A percentile compares a stretch with the other conserved stretches of the same genome.
Conservation (phyloP, 2,113 vertebrate species). For the Xenus cinereus region DNA sequence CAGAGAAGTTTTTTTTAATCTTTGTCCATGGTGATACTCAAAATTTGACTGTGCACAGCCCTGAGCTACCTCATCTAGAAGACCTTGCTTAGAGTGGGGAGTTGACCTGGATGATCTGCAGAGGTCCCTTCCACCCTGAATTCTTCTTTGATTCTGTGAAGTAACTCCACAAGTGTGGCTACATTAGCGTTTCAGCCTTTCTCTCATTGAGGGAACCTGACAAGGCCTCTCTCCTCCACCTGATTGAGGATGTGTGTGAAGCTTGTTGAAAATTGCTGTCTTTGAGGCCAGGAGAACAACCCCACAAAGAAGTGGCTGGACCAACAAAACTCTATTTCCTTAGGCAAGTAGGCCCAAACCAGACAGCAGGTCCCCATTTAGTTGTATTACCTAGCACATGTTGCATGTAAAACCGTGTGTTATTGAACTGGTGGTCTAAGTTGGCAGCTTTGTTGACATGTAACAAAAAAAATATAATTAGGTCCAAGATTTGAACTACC, state of each 20-base stretch:
- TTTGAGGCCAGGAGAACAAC: not conserved
- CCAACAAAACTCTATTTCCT: not conserved
- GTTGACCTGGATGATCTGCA: not conserved
- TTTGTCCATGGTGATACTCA: not conserved
- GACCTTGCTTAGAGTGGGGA: not conserved
- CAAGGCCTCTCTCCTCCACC: not conserved
- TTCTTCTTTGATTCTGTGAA: not conserved
- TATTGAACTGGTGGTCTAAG: not conserved
- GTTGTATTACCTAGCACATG: not conserved
- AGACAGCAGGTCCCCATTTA: not conserved
- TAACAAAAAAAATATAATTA: not conserved
- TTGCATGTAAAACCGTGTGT: not conserved
- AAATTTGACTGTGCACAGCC: accelerated
- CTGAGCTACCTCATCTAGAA: not conserved
- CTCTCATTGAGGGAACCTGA: not conserved
- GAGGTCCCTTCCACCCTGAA: not conserved
- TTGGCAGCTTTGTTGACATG: not conserved
- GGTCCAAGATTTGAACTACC: not conserved
- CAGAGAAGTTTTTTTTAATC: not conserved
- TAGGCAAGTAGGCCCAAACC: not conserved
- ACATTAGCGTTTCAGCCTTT: not conserved
- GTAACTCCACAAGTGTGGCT: not conserved
- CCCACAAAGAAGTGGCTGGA: not conserved
- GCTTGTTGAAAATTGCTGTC: not conserved
- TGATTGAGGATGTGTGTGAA: not conserved